Evolutionary conservation across 2,113 vertebrate species (phyloP), one percentile per base, ranked within the genome.

Genomic region (Quiscalus mexicanus): DNA sequence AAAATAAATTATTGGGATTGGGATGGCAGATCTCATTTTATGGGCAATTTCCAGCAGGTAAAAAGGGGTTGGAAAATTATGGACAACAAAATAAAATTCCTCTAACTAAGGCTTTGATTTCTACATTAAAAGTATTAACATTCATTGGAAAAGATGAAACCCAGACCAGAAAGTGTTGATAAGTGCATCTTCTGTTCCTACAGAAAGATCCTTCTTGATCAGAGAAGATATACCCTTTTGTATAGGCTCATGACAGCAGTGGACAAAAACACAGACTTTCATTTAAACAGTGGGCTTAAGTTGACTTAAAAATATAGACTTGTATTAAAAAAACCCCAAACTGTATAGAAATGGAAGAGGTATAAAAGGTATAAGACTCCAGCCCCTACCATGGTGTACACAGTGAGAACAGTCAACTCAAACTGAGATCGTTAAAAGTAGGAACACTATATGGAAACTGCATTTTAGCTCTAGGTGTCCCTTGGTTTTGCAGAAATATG

Each of bases 271-370:
- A 89, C 4, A 60, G 60, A 24, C 30, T 82, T 84, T 68, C 24
- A 90, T 68, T 75, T 82, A 55, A 84, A 77, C 23, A 74, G 8
- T 8, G 8, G 47, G 10, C 19, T 71, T 2, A 2, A 80, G 18
- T 2, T 79, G 31, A 71, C 31, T 41, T 24, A 71, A 62, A 95
- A 56, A 24, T 20, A 62, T 15, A 44, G 8, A 83, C 28, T 5
- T 67, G 30, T 20, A 42, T 73, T 47, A 12, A 35, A 67, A 35
- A 10, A 10, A 10, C 0, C 1, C 0, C 27, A 50, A 83, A 56
- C 19, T 64, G 10, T 13, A 42, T 47, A 60, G 50, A 79, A 59
- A 77, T 63, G 4, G 42, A 65, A 83, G 45, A 1, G 1, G 7
- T 39, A 53, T 21, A 35, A 63, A 64, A 85, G 19, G 5, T 13